These are phyloP conservation scores for Drosophila subobscura DNA, from an alignment of 1,140 invertebrate species.

Conservation along the genomic window DNA sequence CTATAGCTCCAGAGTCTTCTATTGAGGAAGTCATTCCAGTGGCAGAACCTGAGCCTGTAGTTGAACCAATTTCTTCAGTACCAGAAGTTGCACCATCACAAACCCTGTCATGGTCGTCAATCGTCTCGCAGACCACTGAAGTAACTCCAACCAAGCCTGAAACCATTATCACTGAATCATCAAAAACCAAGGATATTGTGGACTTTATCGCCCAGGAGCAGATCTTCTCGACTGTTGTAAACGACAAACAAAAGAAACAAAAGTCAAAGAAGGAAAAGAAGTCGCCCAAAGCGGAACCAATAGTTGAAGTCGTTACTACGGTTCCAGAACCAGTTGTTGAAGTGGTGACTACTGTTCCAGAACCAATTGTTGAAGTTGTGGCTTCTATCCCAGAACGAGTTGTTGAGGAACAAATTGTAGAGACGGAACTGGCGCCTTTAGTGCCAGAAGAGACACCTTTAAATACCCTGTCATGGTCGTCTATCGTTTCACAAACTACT, in stretches of 20 bases:
- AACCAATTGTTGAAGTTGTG: background rate
- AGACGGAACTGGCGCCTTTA: background rate
- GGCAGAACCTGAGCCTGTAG: background rate
- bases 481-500: too few species aligned
- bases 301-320: background rate
- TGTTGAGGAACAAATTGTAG: background rate
- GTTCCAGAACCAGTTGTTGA: background rate
- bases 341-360: background rate
- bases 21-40: background rate
- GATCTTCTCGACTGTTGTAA: conserved; percentile 4
- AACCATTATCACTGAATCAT: too few species aligned
- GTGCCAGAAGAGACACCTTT: background rate
- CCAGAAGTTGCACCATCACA: background rate
- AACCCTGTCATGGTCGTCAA: conserved; percentile 41
- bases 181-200: background rate
- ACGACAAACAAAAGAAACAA: conserved; percentile 40
- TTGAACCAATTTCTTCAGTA: background rate
- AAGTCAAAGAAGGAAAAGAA: conserved; percentile 31
- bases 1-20: too few species aligned
- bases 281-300: background rate
- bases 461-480: conserved; percentile 8
- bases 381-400: background rate
- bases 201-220: conserved; percentile 25
- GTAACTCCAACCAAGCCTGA: too few species aligned
- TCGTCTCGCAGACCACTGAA: conserved; percentile 33